Evolutionary conservation across 2,113 vertebrate species (phyloP), one percentile per base, ranked within the genome.

Genomic region (Gila orcuttii): DNA sequence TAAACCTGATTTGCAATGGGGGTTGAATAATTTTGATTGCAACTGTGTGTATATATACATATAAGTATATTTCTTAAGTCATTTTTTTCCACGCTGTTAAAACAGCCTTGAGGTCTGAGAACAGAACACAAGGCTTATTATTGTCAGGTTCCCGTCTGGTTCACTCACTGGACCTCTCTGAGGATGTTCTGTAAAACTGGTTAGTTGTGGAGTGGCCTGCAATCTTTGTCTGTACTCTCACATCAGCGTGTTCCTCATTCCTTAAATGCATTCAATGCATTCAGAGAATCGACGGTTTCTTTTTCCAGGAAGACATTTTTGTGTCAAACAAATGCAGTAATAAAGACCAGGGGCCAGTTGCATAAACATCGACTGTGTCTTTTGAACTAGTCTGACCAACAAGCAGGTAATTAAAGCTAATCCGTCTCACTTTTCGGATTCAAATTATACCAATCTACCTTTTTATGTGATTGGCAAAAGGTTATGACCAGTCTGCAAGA

Each of bases 171-270:
- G 68, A 83, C 47, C 47, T 87, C 45, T 81, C 59, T 60, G 52
- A 85, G 68, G 73, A 79, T 64, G 57, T 69, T 66, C 47, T 75
- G 42, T 88, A 11, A 83, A 86, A 84, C 68, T 52, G 39, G 68
- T 50, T 57, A 57, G 50, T 8, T 57, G 28, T 78, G 28, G 42
- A 62, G 55, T 12, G 2, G 28, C 31, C 39, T 75, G 73, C 33
- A 47, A 78, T 84, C 45, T 85, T 25, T 57, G 2, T 59, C 36
- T 57, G 2, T 59, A 2, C 31, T 79, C 36, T 76, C 15, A 52
- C 50, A 52, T 52, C 64, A 60, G n/a, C 59, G 60, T 81, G 50
- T 82, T 81, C 84, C 39, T 82, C 52, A 25, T 45, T 33, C 19
- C 66, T 71, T 59, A 57, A 60, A 62, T 23, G n/a, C 21, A 66